Percentiles rank a stretch among this genome's conserved stretches.
These are phyloP conservation scores for Hypolimnas misippus DNA, from an alignment of 2,888 invertebrate genomes.

Conservation along the genomic window DNA sequence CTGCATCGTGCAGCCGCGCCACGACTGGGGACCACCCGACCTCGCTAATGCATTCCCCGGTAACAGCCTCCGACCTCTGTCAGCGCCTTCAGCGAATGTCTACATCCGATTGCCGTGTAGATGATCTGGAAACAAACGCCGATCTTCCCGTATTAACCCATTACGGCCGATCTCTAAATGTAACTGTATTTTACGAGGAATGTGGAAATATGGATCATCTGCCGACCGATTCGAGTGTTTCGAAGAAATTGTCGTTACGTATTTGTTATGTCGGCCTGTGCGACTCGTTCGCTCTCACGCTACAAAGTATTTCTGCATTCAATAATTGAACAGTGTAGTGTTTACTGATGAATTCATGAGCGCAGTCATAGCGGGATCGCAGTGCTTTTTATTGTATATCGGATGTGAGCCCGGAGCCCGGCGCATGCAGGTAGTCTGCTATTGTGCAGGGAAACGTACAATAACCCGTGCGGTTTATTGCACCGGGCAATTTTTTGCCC, in stretches of 20 bases:
- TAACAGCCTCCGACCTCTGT: slow-evolving; percentile 57
- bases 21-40: slow-evolving; percentile 89
- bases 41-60: slow-evolving; percentile 90
- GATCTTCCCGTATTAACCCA: slow-evolving; percentile 34
- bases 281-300: slow-evolving; percentile 16
- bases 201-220: slow-evolving; percentile 30
- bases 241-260: slow-evolving; percentile 27
- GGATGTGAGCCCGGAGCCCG: not conserved
- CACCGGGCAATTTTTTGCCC: slow-evolving; percentile 12
- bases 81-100: slow-evolving; percentile 37
- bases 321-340: slow-evolving; percentile 14
- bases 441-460: not conserved
- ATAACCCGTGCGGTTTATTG: slow-evolving; percentile 5
- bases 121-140: slow-evolving; percentile 8
- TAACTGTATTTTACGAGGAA: slow-evolving; percentile 52
- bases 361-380: not conserved
- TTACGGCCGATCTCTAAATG: slow-evolving; percentile 61
- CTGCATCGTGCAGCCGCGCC: slow-evolving; percentile 92
- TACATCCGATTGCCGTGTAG: not conserved
- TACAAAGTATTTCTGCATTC: not conserved
- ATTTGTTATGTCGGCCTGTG: slow-evolving; percentile 33
- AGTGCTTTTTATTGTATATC: not conserved
- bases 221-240: slow-evolving; percentile 24
- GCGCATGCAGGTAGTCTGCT: slow-evolving; percentile 10
- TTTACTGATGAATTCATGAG: slow-evolving; percentile 14